Conservation (phyloP, 2,113 vertebrate genomes). For the Chionis minor region DNA sequence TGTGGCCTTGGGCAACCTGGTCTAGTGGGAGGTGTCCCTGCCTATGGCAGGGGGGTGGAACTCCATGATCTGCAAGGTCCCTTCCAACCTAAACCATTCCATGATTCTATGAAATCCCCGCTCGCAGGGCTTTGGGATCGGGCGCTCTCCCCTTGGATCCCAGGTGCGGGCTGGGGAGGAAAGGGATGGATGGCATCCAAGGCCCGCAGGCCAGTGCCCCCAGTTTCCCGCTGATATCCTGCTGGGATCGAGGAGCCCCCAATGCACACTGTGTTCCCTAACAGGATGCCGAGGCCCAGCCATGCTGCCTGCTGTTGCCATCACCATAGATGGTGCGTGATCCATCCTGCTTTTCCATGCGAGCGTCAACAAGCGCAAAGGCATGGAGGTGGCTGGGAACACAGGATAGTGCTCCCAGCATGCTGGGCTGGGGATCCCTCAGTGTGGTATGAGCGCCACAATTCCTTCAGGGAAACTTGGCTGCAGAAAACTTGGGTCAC, state of each 20-base stretch:
- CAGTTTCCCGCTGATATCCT: accelerated
- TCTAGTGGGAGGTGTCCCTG: no score
- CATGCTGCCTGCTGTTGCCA: neutral
- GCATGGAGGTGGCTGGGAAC: neutral
- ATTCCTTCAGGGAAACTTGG: neutral
- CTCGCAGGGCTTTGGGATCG: neutral
- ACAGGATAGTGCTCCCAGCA: accelerated
- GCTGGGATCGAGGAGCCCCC: neutral
- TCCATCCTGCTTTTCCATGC: accelerated
- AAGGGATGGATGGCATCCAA: neutral
- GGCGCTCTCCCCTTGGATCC: no score
- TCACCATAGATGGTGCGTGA: no score
- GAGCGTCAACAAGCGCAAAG: neutral
- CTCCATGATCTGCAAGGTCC: no score
- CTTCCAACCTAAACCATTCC: no score
- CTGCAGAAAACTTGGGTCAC: neutral
- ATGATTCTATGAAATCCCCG: no score
- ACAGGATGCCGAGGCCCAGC: neutral
- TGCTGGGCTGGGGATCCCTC: neutral
- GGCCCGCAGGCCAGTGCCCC: no score
- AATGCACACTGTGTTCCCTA: neutral
- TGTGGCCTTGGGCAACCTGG: no score
- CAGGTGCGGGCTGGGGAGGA: neutral
- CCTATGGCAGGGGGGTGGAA: no score
- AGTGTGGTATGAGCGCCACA: neutral